These are phyloP conservation scores for Acanthopagrus latus DNA, from an alignment of 2,797 vertebrate species.

Conservation along the genomic window DNA sequence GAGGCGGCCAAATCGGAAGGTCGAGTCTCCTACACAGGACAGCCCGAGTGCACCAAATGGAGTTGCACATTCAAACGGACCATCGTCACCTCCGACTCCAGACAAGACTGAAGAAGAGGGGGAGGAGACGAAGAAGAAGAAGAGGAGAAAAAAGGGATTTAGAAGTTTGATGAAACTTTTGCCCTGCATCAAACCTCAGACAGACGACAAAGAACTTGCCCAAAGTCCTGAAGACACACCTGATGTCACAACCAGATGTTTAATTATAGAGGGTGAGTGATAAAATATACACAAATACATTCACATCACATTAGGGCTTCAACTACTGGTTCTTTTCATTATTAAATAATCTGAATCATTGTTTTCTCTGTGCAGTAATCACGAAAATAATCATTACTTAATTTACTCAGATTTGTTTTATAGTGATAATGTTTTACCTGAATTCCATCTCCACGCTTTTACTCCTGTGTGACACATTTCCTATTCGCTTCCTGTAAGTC, in stretches of 20 bases:
- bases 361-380: neutral
- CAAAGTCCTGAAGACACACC: fast-evolving
- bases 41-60: fast-evolving
- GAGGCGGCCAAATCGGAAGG: constrained; percentile 41
- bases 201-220: fast-evolving
- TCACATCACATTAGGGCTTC: neutral
- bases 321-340: neutral
- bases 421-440: neutral
- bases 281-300: neutral
- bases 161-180: neutral
- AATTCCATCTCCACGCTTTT: neutral
- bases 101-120: neutral
- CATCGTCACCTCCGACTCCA: neutral
- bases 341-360: neutral
- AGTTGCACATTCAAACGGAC: fast-evolving
- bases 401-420: no score
- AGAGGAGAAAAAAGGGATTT: constrained; percentile 10
- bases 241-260: fast-evolving
- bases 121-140: neutral
- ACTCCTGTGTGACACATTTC: neutral
- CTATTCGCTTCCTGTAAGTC: fast-evolving
- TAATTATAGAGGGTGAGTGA: neutral
- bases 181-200: constrained; percentile 54
- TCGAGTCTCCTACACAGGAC: neutral
- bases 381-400: no score